Evolutionary conservation across 1,140 invertebrate genomes (phyloP), one percentile per base, ranked within the genome.

Genomic region (Calephelis nemesis): DNA sequence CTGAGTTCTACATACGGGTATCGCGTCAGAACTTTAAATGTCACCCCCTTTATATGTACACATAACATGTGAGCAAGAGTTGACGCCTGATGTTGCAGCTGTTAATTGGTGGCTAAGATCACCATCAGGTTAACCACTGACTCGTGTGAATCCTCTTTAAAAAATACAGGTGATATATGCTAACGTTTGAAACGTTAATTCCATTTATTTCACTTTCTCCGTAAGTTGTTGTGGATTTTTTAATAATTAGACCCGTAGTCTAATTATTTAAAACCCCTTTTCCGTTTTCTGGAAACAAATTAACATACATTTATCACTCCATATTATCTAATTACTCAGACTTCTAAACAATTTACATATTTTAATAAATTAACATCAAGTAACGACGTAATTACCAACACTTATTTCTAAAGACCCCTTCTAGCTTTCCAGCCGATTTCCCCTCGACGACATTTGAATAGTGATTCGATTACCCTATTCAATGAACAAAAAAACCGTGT

Each of bases 381-480:
- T 65, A 72, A 68, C 72, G 69, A 64, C 69, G 50, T 74, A 69
- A 73, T 75, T 75, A 70, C 62, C 12, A 62, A 69, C 48, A 69
- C 39, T 63, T 30, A 52, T 50, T 54, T 42, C 67, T 64, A 64
- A 68, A 73, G 30, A 68, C 65, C 52, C 72, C 69, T 67, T 67
- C 48, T 69, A 73, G 69, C 62, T 74, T 76, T 71, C 74, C 67
- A 70, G 71, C 47, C 68, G 70, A 74, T 77, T 76, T 78, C 72
- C 73, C 81, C 78, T 76, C 65, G 58, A 71, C 71, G 65, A 75
- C 72, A 74, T 78, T 79, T 76, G 62, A 78, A 82, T 82, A 74
- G 68, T 77, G 65, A 83, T 82, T 82, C 74, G 74, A 82, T 84
- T 84, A 79, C 78, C 72, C 75, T 72, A 75, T 75, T 78, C 64